These are phyloP conservation scores for Perizoma flavofasciatum DNA, from an alignment of 2,888 invertebrate species.

Conservation along the genomic window DNA sequence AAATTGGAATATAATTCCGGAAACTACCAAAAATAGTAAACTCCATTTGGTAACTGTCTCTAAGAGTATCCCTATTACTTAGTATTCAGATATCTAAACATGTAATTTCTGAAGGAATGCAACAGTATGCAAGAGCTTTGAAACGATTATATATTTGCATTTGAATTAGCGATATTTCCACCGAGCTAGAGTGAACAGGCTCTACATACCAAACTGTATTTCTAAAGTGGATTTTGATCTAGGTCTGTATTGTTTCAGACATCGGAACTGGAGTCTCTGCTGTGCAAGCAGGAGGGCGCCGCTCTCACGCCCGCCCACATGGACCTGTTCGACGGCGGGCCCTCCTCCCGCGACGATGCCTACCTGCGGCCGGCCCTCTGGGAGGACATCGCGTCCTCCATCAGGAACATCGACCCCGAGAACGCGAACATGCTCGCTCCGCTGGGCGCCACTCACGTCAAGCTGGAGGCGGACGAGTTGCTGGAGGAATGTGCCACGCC, in stretches of 20 bases:
- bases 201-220: conserved; percentile 3
- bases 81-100: conserved; percentile 23
- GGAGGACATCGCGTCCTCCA: conserved; percentile 96
- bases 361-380: conserved; percentile 94
- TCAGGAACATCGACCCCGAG: conserved; percentile 95
- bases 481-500: conserved; percentile 87
- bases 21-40: no score
- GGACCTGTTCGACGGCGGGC: conserved; percentile 81
- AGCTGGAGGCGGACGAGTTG: conserved; percentile 88
- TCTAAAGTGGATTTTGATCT: neutral
- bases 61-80: no score
- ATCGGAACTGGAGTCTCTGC: conserved; percentile 91
- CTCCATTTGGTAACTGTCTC: no score
- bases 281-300: conserved; percentile 90
- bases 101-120: conserved; percentile 28
- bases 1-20: no score
- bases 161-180: conserved; percentile 40
- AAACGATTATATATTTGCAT: conserved; percentile 40
- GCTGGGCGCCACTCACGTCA: conserved; percentile 87
- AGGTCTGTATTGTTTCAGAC: conserved; percentile 80
- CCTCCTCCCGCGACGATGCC: conserved; percentile 89
- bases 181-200: conserved; percentile 11
- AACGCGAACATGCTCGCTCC: conserved; percentile 94
- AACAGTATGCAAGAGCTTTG: conserved; percentile 21
- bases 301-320: conserved; percentile 85